Conservation (phyloP, 2,888 invertebrate species). For the Meloe dianella region DNA sequence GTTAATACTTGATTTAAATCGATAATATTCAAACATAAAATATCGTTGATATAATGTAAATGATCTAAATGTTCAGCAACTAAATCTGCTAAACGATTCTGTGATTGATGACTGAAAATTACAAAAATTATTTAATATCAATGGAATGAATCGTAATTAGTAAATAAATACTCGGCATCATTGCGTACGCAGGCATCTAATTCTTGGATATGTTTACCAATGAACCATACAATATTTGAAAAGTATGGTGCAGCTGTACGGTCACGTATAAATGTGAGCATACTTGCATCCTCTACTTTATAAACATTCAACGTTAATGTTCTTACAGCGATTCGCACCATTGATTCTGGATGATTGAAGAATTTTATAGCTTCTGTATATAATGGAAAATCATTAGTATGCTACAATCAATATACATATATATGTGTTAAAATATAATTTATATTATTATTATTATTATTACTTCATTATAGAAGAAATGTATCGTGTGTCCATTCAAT, state of each 20-base stretch:
- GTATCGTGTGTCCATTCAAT: constrained; percentile 96
- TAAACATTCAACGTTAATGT: constrained; percentile 98
- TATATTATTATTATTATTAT: constrained; percentile 42
- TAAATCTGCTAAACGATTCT: constrained; percentile 87
- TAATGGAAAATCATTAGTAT: constrained; percentile 97
- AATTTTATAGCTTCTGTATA: constrained; percentile 99
- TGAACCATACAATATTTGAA: constrained; percentile 98
- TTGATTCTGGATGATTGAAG: constrained; percentile 98
- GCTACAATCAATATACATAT: constrained; percentile 70
- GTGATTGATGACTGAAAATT: constrained; percentile 83
- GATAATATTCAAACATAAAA: constrained; percentile 88
- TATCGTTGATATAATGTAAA: constrained; percentile 96
- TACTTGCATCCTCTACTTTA: constrained; percentile 89
- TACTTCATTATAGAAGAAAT: constrained; percentile 99
- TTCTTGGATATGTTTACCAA: constrained; percentile 96
- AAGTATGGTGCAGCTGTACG: constrained; percentile 98
- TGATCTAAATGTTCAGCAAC: constrained; percentile 98
- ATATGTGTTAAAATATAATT: constrained; percentile 16
- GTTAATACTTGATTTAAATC: constrained; percentile 93
- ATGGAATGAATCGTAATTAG: background rate
- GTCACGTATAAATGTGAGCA: constrained; percentile 94
- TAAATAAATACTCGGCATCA: constrained; percentile 84
- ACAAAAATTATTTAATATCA: constrained; percentile 2
- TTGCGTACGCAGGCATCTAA: constrained; percentile 93
- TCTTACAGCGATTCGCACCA: constrained; percentile 98